Evolutionary conservation across 2,113 vertebrate species (phyloP).

Genomic region (Anser brachyrhynchus): DNA sequence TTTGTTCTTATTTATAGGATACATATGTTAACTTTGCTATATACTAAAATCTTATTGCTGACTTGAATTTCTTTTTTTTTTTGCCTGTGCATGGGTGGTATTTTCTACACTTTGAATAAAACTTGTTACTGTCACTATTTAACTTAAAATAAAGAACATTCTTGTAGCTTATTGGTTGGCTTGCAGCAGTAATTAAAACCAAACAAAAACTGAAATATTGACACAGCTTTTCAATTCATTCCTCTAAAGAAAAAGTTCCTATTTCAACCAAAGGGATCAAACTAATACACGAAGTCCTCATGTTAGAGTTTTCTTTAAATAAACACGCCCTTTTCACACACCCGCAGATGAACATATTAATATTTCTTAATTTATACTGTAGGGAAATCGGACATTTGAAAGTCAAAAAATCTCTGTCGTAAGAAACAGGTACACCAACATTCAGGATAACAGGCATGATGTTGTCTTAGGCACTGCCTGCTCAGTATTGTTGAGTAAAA

Average conservation of each 20-base stretch:
- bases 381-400: not conserved
- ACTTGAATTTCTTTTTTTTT: conserved; percentile 29
- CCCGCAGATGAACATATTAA: not conserved
- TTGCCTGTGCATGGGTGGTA: conserved; percentile 30
- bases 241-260: not conserved
- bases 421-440: not conserved
- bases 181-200: conserved; percentile 25
- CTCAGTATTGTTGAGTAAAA: not conserved
- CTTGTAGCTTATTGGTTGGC: conserved; percentile 7
- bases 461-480: not conserved
- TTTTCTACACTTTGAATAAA: conserved; percentile 59
- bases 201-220: not conserved
- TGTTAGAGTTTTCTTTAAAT: not conserved
- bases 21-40: not conserved
- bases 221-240: not conserved
- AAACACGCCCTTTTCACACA: not conserved
- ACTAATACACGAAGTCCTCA: not conserved
- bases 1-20: conserved; percentile 25
- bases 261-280: not conserved
- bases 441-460: not conserved
- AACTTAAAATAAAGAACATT: conserved; percentile 63
- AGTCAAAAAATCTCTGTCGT: not conserved
- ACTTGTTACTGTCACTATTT: conserved; percentile 44
- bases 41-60: conserved; percentile 5
- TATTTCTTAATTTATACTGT: not conserved